phyloP scores from a whole-genome alignment of 37 sponge, comb jelly and placozoan genomes.

The Oscarella lobularis region DNA sequence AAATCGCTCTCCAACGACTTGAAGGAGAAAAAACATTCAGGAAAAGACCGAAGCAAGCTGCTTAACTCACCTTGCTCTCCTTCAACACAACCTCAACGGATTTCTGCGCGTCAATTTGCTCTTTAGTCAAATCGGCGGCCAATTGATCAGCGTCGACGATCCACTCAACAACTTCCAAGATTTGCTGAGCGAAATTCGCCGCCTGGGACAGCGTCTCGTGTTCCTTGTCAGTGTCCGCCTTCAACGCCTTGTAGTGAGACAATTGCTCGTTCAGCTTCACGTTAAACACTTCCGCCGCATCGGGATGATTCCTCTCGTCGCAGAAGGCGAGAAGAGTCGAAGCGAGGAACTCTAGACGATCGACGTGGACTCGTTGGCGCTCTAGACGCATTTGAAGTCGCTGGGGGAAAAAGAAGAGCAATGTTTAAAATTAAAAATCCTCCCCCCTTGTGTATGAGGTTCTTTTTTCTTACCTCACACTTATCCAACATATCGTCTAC shows the following conservation, averaged over 20 bases:
- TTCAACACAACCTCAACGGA: neutral
- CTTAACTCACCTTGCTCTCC: neutral
- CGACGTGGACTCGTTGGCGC: no score
- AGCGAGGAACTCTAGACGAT: neutral
- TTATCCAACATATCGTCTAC: neutral
- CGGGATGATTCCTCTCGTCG: neutral
- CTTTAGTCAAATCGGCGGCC: neutral
- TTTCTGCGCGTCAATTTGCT: neutral
- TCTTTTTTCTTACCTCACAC: slow-evolving; percentile 1
- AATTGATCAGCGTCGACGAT: neutral
- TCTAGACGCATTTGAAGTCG: no score
- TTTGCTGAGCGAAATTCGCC: neutral
- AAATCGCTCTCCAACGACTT: neutral
- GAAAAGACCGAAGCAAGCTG: neutral
- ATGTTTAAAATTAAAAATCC: no score
- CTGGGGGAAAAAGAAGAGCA: no score
- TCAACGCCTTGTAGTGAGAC: neutral
- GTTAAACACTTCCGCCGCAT: neutral
- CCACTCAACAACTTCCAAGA: neutral
- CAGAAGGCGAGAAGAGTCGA: neutral
- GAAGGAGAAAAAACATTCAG: neutral
- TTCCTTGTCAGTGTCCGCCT: neutral
- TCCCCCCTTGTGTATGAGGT: no score
- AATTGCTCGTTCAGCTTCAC: neutral
- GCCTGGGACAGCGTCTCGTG: neutral